Base-by-base conservation (phyloP, 2,888 invertebrate species). In the Oligia strigilis region DNA sequence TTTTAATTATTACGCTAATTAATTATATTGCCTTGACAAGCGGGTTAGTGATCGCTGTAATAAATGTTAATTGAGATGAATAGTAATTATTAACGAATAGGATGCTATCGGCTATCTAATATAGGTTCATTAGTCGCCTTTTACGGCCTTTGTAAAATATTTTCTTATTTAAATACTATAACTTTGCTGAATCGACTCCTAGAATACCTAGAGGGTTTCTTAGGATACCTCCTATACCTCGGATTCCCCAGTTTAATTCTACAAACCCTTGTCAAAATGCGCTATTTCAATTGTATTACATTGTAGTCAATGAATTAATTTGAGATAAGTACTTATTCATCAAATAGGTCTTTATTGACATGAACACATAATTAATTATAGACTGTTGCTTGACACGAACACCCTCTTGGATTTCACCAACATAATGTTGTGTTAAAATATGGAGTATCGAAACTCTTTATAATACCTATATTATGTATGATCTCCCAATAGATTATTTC, bases 1-100 rank as follows among this genome's bases (percentile, higher is more conserved):
- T 64, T 49, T 40, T 40, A 65, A 40, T 81, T n/a, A 73, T 46
- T 62, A 66, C 46, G 62, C 2, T 78, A 78, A 81, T 84, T 70
- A 73, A 78, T 84, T 81, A 70, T 40, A 64, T 78, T 64, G 13
- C 84, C 84, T 84, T 84, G 84, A 81, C 73, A 81, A 85, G 73
- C 75, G 66, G 82, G 84, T 84, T 85, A 76, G 70, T 81, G 85
- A 78, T 85, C 78, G 77, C 64, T 67, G 84, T 85, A 85, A 78
- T 81, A 75, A 55, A 78, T 84, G 71, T 29, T 85, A 81, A 84
- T 85, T 78, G 46, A 81, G 55, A 23, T 67, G 75, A 85, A 84
- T 73, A 75, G 40, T 84, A 67, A 84, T 78, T 75, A 75, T 72
- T 73, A 71, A 66, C 14, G 60, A 85, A 71, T 81, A 81, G 13